phyloP scores from a whole-genome alignment of 1,140 invertebrate species.

The Hypothenemus hampei region DNA sequence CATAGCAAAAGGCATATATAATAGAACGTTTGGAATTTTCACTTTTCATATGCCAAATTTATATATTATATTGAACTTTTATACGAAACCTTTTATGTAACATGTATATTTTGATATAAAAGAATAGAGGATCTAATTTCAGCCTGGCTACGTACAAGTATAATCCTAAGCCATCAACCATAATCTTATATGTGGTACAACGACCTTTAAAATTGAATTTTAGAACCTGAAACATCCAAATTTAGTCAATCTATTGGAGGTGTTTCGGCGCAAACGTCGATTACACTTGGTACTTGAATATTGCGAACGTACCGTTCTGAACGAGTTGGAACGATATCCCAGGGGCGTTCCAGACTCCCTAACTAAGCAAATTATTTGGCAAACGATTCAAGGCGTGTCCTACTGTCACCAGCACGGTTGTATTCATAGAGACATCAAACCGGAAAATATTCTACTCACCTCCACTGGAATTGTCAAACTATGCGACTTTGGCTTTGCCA shows the following conservation, averaged over 20 bases:
- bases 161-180: too few relatives aligned
- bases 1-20: too few relatives aligned
- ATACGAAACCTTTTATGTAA: too few relatives aligned
- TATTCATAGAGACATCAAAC: constrained; percentile 96
- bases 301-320: constrained; percentile 94
- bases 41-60: too few relatives aligned
- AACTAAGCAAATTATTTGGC: constrained; percentile 91
- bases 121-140: too few relatives aligned
- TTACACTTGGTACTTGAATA: constrained; percentile 98
- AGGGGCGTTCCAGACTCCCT: constrained; percentile 78
- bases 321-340: constrained; percentile 83
- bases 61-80: too few relatives aligned
- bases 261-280: constrained; percentile 93
- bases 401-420: constrained; percentile 97
- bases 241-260: constrained; percentile 94
- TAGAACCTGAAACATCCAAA: constrained; percentile 99
- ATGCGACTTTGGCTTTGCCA: constrained; percentile 98
- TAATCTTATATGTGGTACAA: too few relatives aligned
- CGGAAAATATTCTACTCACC: constrained; percentile 98
- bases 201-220: constrained; percentile 37
- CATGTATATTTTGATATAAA: too few relatives aligned
- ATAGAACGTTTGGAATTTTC: too few relatives aligned
- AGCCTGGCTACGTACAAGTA: too few relatives aligned
- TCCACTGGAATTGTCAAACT: constrained; percentile 90
- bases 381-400: constrained; percentile 88